phyloP scores from a whole-genome alignment of 2,113 vertebrate species.

The Galeopterus variegatus region DNA sequence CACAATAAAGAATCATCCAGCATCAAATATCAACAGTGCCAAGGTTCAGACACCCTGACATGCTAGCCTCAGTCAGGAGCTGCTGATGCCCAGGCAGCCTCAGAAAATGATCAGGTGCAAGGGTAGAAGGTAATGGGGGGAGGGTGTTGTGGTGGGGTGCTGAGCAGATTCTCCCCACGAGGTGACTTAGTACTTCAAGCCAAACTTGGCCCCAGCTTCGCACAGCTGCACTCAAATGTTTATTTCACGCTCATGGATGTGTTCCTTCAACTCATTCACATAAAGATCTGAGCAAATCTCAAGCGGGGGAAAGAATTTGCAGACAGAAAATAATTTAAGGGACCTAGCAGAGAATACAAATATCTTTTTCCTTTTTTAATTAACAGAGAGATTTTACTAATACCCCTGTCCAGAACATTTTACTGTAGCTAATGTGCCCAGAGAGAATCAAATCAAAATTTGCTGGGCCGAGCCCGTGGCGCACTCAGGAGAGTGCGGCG shows the following conservation, averaged over 20 bases:
- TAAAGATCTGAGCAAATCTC: not conserved
- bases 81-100: not conserved
- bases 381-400: conserved; percentile 53
- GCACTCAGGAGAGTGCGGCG: too few species aligned
- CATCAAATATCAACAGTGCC: not conserved
- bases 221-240: not conserved
- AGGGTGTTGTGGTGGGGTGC: too few species aligned
- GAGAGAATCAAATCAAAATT: conserved; percentile 31
- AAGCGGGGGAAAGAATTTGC: not conserved
- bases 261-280: not conserved
- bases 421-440: not conserved
- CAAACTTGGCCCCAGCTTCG: too few species aligned
- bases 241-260: not conserved
- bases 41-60: not conserved
- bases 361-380: conserved; percentile 48
- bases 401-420: not conserved
- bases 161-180: not conserved
- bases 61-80: not conserved
- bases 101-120: not conserved
- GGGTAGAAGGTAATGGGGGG: too few species aligned
- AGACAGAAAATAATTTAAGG: conserved; percentile 18
- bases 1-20: not conserved
- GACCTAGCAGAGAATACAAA: not conserved
- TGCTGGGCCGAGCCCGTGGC: too few species aligned
- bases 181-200: not conserved